Evolutionary conservation across 2,888 invertebrate genomes (phyloP).

Genomic region (Liopterus haemorrhoidalis): DNA sequence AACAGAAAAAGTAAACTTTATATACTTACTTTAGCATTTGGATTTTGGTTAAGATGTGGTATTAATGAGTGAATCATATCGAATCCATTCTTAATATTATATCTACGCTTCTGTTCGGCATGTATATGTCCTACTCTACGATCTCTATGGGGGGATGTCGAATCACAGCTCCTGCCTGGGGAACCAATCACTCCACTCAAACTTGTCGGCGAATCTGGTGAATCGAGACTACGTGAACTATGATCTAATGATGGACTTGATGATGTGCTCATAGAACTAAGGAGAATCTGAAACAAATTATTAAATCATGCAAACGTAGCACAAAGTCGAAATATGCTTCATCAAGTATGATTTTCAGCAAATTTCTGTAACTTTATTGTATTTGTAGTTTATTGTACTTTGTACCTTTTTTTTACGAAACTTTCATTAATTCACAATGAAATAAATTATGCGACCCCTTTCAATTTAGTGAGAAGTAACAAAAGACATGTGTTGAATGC

Average conservation of each 20-base stretch:
- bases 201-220: conserved; percentile 57
- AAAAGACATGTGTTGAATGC: too few species aligned
- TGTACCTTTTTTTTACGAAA: too few species aligned
- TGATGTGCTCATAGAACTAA: conserved; percentile 38
- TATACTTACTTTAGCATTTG: conserved; percentile 70
- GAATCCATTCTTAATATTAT: conserved; percentile 94
- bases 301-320: too few species aligned
- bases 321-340: too few species aligned
- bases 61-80: conserved; percentile 89
- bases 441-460: too few species aligned
- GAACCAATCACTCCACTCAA: conserved; percentile 38
- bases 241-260: conserved; percentile 45
- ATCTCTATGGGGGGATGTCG: conserved; percentile 53
- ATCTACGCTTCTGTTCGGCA: conserved; percentile 92
- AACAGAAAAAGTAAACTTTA: conserved; percentile 14
- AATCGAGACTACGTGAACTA: conserved; percentile 48
- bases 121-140: conserved; percentile 85
- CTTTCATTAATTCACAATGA: too few species aligned
- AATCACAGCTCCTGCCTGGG: conserved; percentile 46
- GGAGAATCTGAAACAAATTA: conserved; percentile 24
- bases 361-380: too few species aligned
- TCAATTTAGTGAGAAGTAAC: too few species aligned
- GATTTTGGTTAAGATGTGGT: conserved; percentile 84
- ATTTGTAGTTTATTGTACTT: too few species aligned
- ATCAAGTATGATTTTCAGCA: too few species aligned